Evolutionary conservation across 2,113 vertebrate species (phyloP).

Genomic region (Callocephalon fimbriatum): DNA sequence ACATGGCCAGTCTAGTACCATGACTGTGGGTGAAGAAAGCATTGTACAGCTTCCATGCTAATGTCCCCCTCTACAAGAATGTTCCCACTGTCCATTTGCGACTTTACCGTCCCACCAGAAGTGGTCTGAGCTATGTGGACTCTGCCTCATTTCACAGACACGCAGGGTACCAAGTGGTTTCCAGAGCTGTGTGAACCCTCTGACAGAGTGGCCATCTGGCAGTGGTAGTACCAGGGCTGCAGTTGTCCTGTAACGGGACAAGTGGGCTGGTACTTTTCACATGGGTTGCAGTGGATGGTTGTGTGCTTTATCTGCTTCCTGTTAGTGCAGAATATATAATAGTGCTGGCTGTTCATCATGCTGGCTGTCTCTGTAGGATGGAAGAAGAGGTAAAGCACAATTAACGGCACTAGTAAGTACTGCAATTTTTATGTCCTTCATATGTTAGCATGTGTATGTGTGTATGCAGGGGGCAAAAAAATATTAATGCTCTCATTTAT

Average conservation of each 20-base stretch:
- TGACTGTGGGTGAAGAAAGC: not conserved
- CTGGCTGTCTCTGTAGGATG: conserved; percentile 14
- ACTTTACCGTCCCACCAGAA: not conserved
- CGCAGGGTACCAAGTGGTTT: not conserved
- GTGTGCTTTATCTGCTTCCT: conserved; percentile 62
- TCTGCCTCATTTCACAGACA: not conserved
- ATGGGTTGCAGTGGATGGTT: not conserved
- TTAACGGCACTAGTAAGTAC: conserved; percentile 14
- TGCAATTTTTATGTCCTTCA: not conserved
- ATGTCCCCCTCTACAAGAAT: not conserved
- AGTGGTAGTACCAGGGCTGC: not conserved
- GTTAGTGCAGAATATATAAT: conserved; percentile 27
- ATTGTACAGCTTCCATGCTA: not conserved
- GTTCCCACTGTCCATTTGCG: not conserved
- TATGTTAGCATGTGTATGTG: not conserved
- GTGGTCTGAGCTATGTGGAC: not conserved
- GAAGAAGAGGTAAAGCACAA: not conserved
- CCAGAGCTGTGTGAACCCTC: not conserved
- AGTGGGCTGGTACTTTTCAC: conserved; percentile 7
- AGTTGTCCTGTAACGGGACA: not conserved
- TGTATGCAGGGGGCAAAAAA: not conserved
- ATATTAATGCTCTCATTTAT: not conserved
- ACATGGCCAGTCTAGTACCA: not conserved
- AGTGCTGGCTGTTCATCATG: not conserved
- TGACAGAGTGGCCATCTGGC: not conserved